A percentile compares a stretch with the other conserved stretches of the same genome.
Conservation (phyloP, 2,888 invertebrate genomes). For the Oscheius sp. region DNA sequence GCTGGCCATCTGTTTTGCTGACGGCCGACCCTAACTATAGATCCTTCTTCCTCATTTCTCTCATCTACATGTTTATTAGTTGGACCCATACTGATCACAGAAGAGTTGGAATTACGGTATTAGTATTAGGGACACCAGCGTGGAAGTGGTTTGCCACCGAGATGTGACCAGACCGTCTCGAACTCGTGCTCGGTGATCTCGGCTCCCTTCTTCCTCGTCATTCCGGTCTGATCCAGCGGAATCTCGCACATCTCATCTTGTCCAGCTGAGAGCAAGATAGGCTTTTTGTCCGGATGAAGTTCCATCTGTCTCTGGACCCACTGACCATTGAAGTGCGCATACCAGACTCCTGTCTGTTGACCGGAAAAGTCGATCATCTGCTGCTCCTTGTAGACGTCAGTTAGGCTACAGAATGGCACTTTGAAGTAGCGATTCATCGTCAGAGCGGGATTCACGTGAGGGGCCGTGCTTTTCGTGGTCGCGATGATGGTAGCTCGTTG, state of each 20-base stretch:
- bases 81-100: too few species aligned
- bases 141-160: slow-evolving; percentile 75
- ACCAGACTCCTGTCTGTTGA: slow-evolving; percentile 87
- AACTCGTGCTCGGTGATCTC: slow-evolving; percentile 95
- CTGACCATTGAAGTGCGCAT: slow-evolving; percentile 97
- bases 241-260: slow-evolving; percentile 98
- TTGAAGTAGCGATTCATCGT: slow-evolving; percentile 60
- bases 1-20: neutral
- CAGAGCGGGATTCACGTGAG: slow-evolving; percentile 41
- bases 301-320: slow-evolving; percentile 98
- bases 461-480: neutral
- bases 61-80: too few species aligned
- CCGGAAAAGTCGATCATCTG: slow-evolving; percentile 74
- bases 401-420: slow-evolving; percentile 45
- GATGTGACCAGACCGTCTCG: slow-evolving; percentile 89
- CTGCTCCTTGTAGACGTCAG: slow-evolving; percentile 46
- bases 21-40: too few species aligned
- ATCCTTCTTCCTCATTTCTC: too few species aligned
- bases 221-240: slow-evolving; percentile 92
- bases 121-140: slow-evolving; percentile 22
- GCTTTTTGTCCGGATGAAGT: slow-evolving; percentile 89
- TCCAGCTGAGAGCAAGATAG: slow-evolving; percentile 90
- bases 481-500: slow-evolving; percentile 41
- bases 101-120: too few species aligned
- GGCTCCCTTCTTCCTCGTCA: slow-evolving; percentile 83